phyloP scores from a whole-genome alignment of 2,113 vertebrate species.

The Ammospiza nelsoni region DNA sequence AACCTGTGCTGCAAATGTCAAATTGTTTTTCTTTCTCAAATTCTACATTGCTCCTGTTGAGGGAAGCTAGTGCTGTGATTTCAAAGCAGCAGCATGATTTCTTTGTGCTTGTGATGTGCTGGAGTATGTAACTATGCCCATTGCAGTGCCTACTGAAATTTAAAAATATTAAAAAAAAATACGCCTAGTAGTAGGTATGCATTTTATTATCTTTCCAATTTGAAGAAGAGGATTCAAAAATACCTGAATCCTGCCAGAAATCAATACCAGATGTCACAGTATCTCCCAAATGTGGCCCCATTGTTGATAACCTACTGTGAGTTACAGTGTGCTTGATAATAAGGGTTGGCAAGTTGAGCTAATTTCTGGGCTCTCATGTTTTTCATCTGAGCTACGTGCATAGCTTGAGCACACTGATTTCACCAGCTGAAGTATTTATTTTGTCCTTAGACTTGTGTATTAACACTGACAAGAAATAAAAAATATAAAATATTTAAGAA shows the following conservation, averaged over 20 bases:
- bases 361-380: slow-evolving; percentile 4
- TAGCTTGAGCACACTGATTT: background rate
- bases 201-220: background rate
- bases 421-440: background rate
- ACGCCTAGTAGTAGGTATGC: background rate
- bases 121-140: background rate
- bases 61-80: background rate
- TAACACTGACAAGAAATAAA: background rate
- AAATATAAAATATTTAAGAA: background rate
- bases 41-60: background rate
- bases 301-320: slow-evolving; percentile 20
- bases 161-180: background rate
- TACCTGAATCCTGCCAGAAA: slow-evolving; percentile 8
- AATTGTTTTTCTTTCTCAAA: background rate
- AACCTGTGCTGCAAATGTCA: background rate
- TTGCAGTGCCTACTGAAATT: background rate
- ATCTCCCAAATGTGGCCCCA: background rate
- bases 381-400: background rate
- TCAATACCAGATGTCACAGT: background rate
- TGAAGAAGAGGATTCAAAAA: background rate
- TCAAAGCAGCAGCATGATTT: background rate
- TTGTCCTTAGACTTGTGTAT: background rate
- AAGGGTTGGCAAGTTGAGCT: background rate
- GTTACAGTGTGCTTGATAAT: slow-evolving; percentile 23
- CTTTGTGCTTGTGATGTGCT: background rate